Evolutionary conservation across 2,113 vertebrate species (phyloP).

Genomic region (Ceyx margarethae): DNA sequence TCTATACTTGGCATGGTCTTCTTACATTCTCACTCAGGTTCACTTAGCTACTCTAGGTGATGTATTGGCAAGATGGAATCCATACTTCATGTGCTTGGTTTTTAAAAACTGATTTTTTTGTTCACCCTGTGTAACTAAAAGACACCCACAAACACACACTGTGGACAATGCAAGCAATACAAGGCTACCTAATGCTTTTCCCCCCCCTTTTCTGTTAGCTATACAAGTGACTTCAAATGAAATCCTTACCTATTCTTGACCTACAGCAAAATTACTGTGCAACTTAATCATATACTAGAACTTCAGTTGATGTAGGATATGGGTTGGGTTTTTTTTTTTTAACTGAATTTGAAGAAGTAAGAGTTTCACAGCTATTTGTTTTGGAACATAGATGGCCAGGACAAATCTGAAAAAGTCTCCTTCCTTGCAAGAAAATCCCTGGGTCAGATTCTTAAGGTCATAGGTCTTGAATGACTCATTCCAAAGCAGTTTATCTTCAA

Average conservation of each 20-base stretch:
- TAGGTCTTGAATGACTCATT: accelerated
- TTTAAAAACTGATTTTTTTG: not conserved
- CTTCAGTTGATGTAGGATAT: not conserved
- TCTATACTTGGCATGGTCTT: not conserved
- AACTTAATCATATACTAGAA: not conserved
- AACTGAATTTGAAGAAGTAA: not conserved
- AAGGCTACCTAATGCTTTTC: not conserved
- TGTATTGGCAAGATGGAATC: not conserved
- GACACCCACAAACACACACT: not conserved
- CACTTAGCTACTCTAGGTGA: not conserved
- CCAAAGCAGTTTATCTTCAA: not conserved
- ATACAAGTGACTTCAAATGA: not conserved
- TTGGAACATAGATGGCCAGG: not conserved
- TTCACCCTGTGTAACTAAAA: not conserved
- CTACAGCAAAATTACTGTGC: not conserved
- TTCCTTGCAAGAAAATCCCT: not conserved
- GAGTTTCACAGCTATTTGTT: not conserved
- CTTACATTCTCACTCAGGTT: not conserved
- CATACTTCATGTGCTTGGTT: not conserved
- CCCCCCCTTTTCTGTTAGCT: not conserved
- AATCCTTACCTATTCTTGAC: not conserved
- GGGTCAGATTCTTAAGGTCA: not conserved
- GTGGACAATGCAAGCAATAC: not conserved
- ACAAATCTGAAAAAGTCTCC: not conserved
- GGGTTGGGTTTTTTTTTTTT: not conserved